phyloP scores from a whole-genome alignment of 1,140 invertebrate genomes.

The Lepidurus couesii region DNA sequence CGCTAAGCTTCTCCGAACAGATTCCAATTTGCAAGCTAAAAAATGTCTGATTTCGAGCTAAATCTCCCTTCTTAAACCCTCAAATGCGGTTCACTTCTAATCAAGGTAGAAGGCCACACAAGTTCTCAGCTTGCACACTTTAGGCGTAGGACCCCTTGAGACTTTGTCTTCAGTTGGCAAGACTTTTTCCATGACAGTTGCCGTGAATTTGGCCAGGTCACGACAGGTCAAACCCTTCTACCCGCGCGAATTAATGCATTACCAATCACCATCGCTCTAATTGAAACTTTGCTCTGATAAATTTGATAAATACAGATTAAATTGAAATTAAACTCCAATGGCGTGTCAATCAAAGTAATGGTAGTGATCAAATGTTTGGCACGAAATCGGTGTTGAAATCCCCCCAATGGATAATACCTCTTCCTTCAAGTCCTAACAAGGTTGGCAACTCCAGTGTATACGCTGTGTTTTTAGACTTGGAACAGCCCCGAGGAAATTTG shows the following conservation, averaged over 20 bases:
- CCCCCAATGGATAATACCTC: neutral
- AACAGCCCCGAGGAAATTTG: neutral
- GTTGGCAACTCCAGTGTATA: neutral
- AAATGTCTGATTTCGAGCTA: neutral
- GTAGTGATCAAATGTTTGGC: neutral
- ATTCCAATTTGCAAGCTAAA: neutral
- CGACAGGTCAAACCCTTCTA: neutral
- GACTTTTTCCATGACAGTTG: neutral
- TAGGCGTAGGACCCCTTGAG: constrained; percentile 13
- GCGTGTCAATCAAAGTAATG: no score
- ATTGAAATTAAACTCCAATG: no score
- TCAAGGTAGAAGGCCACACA: constrained; percentile 9
- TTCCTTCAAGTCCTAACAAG: neutral
- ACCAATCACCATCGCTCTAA: neutral
- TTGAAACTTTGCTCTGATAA: no score
- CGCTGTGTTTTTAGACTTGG: neutral
- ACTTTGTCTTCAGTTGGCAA: neutral
- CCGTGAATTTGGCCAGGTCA: neutral
- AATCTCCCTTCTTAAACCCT: neutral
- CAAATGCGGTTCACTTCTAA: neutral
- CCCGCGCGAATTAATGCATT: neutral
- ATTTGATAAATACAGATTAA: no score
- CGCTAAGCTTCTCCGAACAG: neutral
- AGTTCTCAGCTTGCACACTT: constrained; percentile 19
- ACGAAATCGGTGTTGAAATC: neutral